These are phyloP conservation scores for Speoplatyrhinus poulsoni DNA, from an alignment of 2,113 vertebrate genomes.

Conservation along the genomic window DNA sequence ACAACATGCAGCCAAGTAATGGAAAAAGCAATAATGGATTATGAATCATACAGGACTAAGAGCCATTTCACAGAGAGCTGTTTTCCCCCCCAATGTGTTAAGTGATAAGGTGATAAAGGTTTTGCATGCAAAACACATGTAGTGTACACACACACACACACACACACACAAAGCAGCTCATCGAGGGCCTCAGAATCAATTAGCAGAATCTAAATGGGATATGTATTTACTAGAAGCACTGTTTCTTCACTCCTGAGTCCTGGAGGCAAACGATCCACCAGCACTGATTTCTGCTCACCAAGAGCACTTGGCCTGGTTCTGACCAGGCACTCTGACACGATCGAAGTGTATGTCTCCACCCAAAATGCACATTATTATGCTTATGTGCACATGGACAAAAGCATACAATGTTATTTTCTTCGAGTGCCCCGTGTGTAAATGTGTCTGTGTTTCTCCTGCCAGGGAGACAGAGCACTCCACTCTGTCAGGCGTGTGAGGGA, in stretches of 20 bases:
- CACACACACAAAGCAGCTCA: conserved; percentile 5
- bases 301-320: conserved; percentile 47
- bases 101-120: neutral
- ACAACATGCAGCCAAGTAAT: neutral
- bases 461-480: too few relatives aligned
- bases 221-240: conserved; percentile 58
- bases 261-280: conserved; percentile 64
- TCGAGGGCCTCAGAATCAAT: conserved; percentile 60
- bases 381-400: neutral
- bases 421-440: neutral
- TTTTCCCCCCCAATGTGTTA: too few relatives aligned
- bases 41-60: too few relatives aligned
- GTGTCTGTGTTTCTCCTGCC: neutral
- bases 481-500: neutral
- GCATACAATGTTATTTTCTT: neutral
- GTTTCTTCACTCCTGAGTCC: conserved; percentile 6
- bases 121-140: neutral
- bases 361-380: neutral
- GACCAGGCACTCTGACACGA: conserved; percentile 17
- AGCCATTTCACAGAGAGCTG: too few relatives aligned
- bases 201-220: conserved; percentile 62
- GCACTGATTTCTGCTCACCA: conserved; percentile 66
- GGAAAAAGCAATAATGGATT: too few relatives aligned
- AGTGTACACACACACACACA: neutral
- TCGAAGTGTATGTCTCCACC: neutral